Base-by-base conservation (phyloP, 2,797 vertebrate species). In the Orestias chungarensis region DNA sequence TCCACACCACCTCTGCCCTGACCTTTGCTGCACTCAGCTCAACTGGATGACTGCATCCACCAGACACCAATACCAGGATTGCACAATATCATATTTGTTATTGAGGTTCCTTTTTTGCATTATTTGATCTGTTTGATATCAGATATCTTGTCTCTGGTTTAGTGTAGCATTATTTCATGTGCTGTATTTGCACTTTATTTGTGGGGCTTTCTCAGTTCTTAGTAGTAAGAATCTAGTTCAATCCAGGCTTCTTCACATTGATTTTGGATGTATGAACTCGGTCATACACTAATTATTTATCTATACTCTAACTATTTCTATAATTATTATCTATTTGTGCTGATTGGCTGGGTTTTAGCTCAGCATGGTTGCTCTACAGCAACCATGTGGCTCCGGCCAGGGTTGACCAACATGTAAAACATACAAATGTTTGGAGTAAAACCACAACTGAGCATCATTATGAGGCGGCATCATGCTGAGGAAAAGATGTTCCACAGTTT, bases 1-100 rank as follows among this genome's bases (percentile, higher is more conserved):
- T 84, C 79, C 71, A 74, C 78, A 68, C 80, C 72, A 76, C 82
- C 83, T 82, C 80, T 35, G 43, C 73, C 68, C 68, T 27, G 75
- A 71, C 78, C 64, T 66, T 69, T 66, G 54, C 73, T 52, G 65
- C 68, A 6, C 18, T n/a, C 18, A 40, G 50, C 75, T 66, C 49
- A 55, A 73, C 67, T 74, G 64, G 81, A 79, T 57, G 70, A 67
- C 49, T 31, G 27, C 43, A 38, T 74, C 68, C 76, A 75, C 74
- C 68, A 6, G 64, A 64, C 59, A 27, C 25, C 62, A 44, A 29
- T 20, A 4, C 42, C 44, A 57, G 29, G 29, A 29, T 6, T 33
- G 55, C 33, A n/a, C 43, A 18, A 3, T 47, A 7, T n/a, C 12
- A 44, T 29, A 25, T n/a, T 20, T 29, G n/a, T 50, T 40, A 64